phyloP scores from a whole-genome alignment of 2,797 vertebrate genomes.

The Cynopterus sphinx region DNA sequence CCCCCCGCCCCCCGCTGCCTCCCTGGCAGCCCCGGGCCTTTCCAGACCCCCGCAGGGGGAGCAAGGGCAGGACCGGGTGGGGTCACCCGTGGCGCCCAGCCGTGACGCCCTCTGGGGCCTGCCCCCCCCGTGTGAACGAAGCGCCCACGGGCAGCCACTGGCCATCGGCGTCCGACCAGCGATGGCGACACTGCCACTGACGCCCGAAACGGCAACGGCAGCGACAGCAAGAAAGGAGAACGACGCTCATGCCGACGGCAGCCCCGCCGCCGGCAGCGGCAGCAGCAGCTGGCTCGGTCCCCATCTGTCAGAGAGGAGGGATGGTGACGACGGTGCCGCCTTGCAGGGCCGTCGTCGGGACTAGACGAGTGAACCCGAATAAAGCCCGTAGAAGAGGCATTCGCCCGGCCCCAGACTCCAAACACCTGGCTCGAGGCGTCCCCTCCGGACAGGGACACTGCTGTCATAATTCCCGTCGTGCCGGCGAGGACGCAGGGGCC shows the following conservation, averaged over 20 bases:
- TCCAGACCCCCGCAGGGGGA: not conserved
- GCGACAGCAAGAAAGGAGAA: too few relatives aligned
- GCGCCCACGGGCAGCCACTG: not conserved
- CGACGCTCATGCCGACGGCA: too few relatives aligned
- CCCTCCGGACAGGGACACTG: not conserved
- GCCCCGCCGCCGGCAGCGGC: not conserved
- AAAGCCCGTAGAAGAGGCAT: too few relatives aligned
- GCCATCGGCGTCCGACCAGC: rapidly evolving
- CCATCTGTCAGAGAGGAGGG: rapidly evolving
- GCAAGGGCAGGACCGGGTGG: not conserved
- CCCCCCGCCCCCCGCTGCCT: not conserved
- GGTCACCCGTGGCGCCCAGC: not conserved
- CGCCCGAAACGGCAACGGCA: not conserved
- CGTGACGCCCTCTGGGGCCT: not conserved
- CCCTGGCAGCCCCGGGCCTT: not conserved
- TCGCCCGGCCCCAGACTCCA: not conserved
- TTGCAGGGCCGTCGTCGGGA: not conserved
- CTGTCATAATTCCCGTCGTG: not conserved
- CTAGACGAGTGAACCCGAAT: rapidly evolving
- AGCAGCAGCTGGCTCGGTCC: rapidly evolving
- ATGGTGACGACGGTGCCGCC: rapidly evolving
- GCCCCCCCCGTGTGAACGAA: rapidly evolving
- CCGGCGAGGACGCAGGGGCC: not conserved
- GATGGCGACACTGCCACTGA: too few relatives aligned
- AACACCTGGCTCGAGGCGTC: rapidly evolving